Base-by-base conservation (phyloP, 2,888 invertebrate genomes). In the Volucella zonaria region DNA sequence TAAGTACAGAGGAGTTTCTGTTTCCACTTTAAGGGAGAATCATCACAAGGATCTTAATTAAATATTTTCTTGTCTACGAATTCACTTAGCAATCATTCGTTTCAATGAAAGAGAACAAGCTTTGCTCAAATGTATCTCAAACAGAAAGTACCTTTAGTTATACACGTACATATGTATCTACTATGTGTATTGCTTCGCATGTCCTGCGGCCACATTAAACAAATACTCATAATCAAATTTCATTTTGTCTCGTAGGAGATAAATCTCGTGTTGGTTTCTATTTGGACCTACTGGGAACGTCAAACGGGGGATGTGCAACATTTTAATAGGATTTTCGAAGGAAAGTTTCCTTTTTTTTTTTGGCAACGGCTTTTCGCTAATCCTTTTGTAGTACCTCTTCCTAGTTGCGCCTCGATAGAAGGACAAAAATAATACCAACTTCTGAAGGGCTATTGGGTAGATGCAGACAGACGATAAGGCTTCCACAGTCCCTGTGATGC, bases 51-150 rank as follows among this genome's bases (percentile, higher is more conserved):
- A 76, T 85, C 71, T 73, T 85, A 81, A 85, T 85, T 81, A 85
- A 85, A 85, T 85, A 85, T 76, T 85, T 81, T 85, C 85, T 80
- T 85, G 81, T 77, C 81, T 73, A 73, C 71, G 73, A 77, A 73
- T 85, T 85, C 81, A 81, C 76, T 81, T 85, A 85, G 81, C 68
- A 68, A 81, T 81, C 71, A 81, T 81, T 52, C 81, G 52, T 68
- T 78, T 68, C 67, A 64, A 78, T 68, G 40, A 38, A 66, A 40
- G 61, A 61, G 31, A 67, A 62, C 42, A 58, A 11, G 49, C 12
- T 56, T 38, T n/a, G 18, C 40, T 2, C 10, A 14, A 38, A 15
- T 42, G 38, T 49, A 18, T 58, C 31, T 75, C 45, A 42, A 59
- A 38, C 45, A 47, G 38, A 68, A 66, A 14, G 49, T 42, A 73